Base-by-base conservation (phyloP, 2,113 vertebrate genomes). In the Sardina pilchardus region DNA sequence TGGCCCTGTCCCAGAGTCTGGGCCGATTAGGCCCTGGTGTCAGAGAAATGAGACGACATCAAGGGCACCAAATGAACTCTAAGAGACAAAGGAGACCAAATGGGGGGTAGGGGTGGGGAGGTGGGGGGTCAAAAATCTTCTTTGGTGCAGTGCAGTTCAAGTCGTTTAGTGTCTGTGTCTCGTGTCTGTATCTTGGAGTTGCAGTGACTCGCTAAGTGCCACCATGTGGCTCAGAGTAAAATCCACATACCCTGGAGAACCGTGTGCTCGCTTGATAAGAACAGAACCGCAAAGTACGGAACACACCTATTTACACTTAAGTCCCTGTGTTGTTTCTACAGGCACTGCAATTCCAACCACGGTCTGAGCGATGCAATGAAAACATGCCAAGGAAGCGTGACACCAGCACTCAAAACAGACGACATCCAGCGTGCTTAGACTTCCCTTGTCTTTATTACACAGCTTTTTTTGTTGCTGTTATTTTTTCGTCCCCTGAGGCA, bases 41-140 rank as follows among this genome's bases (percentile, higher is more conserved):
- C 71, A 78, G 30, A 16, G 71, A 78, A 36, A 78, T 9, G 16
- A 10, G 30, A 16, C 14, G 71, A 78, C 71, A 78, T 78, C 71
- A 53, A 81, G 36, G 45, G 81, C 53, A 59, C 21, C 45, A 78
- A 12, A 42, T 14, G 36, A 39, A 43, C 71, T 90, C 87, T 89
- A 87, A 91, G 71, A 36, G 90, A 92, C 71, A 78, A 12, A 39
- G 39, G 14, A 34, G 71, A 26, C 59, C 5, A 63, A 6, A n/a
- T 24, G 34, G 14, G 34, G 19, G 34, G 43, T 6, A n/a, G n/a
- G n/a, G n/a, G n/a, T n/a, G n/a, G 34, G 14, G 34, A 7, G 34
- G 43, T 6, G 17, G 21, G 0, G 8, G 47, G 14, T 26, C 63
- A 67, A 30, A 42, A 67, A 67, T 67, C 26, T 6, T 26, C 24